A percentile compares a stretch with the other conserved stretches of the same genome.
Conservation (phyloP, 2,888 invertebrate genomes). For the Chloromyia formosa region DNA sequence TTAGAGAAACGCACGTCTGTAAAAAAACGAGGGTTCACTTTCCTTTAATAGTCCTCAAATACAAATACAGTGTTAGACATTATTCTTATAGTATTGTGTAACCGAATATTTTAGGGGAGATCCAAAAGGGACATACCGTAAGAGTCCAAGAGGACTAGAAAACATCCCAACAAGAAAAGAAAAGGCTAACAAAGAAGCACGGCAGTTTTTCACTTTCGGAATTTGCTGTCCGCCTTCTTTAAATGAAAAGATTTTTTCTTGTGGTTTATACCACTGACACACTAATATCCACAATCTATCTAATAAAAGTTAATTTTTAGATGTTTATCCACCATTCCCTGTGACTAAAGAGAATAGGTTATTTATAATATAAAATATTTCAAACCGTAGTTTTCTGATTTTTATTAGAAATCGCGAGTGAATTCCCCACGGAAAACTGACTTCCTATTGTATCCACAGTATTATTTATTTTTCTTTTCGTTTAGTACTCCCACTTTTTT, state of each 20-base stretch:
- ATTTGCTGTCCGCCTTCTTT: background rate
- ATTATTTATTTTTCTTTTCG: too few species aligned
- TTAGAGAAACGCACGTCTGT: background rate
- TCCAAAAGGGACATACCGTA: background rate
- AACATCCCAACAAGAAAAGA: conserved; percentile 44
- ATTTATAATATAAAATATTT: background rate
- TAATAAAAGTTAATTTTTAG: too few species aligned
- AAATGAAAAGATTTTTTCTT: too few species aligned
- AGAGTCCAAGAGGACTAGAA: conserved; percentile 7
- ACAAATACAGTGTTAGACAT: conserved; percentile 48
- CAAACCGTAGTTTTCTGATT: background rate
- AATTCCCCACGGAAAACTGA: too few species aligned
- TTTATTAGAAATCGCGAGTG: too few species aligned
- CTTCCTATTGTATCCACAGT: too few species aligned
- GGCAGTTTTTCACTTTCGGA: background rate
- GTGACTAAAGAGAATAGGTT: too few species aligned
- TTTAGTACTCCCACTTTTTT: background rate
- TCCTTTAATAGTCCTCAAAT: conserved; percentile 45
- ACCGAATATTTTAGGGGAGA: conserved; percentile 40
- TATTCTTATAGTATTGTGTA: conserved; percentile 45
- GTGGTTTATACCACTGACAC: too few species aligned
- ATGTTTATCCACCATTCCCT: too few species aligned
- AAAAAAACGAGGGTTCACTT: conserved; percentile 35
- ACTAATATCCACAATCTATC: too few species aligned
- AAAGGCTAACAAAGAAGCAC: conserved; percentile 43